Conservation (phyloP, 2,888 invertebrate species). For the Cantharis lateralis region DNA sequence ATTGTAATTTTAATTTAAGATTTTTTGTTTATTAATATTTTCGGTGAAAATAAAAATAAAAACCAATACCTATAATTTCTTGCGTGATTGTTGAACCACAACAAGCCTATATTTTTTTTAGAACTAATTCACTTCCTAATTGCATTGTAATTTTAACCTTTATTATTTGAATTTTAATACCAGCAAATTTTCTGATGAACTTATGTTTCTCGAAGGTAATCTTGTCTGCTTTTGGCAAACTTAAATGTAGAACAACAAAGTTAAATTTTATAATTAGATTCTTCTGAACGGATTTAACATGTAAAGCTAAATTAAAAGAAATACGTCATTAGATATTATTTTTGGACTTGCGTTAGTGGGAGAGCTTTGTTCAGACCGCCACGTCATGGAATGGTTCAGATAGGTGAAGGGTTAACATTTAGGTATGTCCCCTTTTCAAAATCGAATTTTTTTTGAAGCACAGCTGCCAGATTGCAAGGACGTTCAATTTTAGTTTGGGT, state of each 20-base stretch:
- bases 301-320: not conserved
- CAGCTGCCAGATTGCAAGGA: not conserved
- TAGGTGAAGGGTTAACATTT: not conserved
- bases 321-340: not conserved
- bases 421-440: not conserved
- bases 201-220: not conserved
- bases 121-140: not conserved
- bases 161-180: not conserved
- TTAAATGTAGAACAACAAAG: not conserved
- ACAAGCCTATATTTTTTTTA: too few relatives aligned
- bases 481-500: not conserved
- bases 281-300: not conserved
- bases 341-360: not conserved
- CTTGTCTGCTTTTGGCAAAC: not conserved
- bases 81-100: too few relatives aligned
- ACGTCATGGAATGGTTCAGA: not conserved
- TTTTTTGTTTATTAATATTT: not conserved
- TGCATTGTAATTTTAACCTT: not conserved
- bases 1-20: not conserved
- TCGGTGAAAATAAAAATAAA: not conserved
- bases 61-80: too few relatives aligned
- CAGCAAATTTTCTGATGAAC: not conserved
- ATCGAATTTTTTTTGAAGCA: not conserved
- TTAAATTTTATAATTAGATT: not conserved
- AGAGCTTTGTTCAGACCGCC: not conserved